Percentiles rank a stretch among this genome's conserved stretches.
Evolutionary conservation across 1,140 invertebrate species (phyloP).

Genomic region (Plutomurus gul): DNA sequence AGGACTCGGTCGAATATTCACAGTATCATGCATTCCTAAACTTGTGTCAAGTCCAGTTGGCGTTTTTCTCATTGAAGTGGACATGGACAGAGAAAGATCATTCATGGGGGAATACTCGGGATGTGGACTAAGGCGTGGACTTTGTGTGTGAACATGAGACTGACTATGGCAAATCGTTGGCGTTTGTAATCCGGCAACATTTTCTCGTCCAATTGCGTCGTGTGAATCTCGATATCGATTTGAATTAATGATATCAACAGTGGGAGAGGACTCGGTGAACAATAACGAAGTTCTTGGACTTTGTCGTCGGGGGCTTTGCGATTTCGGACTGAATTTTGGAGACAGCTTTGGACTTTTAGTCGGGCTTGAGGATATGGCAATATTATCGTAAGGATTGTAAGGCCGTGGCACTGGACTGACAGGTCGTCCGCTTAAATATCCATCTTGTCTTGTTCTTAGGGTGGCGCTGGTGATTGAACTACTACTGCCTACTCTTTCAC

Average conservation of each 20-base stretch:
- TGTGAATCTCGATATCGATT: conserved; percentile 34
- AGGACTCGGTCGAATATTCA: conserved; percentile 60
- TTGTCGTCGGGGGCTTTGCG: neutral
- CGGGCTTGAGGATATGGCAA: conserved; percentile 30
- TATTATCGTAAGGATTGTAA: conserved; percentile 25
- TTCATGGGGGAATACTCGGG: conserved; percentile 47
- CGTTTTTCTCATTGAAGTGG: neutral
- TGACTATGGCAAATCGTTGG: conserved; percentile 17
- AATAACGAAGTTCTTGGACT: conserved; percentile 36
- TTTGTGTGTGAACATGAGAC: neutral
- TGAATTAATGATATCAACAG: conserved; percentile 30
- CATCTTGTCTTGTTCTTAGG: conserved; percentile 9
- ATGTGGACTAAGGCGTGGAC: conserved; percentile 45
- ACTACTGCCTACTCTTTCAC: neutral
- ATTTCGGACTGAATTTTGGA: neutral
- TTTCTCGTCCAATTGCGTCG: neutral
- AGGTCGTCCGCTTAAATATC: conserved; percentile 6
- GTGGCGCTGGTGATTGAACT: neutral
- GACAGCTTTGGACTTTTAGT: conserved; percentile 27
- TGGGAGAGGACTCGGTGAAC: conserved; percentile 6
- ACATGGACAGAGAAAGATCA: conserved; percentile 44
- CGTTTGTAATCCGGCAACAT: neutral
- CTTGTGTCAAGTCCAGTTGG: conserved; percentile 1
- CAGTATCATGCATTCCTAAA: conserved; percentile 9
- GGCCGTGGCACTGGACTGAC: conserved; percentile 28